These are phyloP conservation scores for Trichosurus vulpecula DNA, from an alignment of 2,797 vertebrate species.

Conservation along the genomic window DNA sequence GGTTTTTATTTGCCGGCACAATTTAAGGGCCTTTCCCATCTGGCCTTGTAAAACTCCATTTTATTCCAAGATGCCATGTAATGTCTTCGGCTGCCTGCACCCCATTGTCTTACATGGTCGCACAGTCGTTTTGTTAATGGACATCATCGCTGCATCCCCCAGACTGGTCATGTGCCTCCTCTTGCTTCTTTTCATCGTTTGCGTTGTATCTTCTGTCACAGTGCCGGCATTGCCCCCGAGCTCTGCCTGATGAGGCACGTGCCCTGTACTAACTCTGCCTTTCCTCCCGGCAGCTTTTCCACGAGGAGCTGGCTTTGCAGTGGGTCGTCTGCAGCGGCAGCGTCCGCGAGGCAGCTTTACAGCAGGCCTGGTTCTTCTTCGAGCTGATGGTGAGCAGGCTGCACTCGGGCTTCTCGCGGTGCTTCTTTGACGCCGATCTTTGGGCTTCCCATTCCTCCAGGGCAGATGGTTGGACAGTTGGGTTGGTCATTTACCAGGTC, in stretches of 20 bases:
- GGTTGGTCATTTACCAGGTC: background rate
- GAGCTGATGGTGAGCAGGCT: slow-evolving; percentile 95
- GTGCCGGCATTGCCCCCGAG: slow-evolving; percentile 77
- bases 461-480: background rate
- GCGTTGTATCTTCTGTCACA: slow-evolving; percentile 80
- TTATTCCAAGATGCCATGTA: slow-evolving; percentile 77
- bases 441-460: background rate
- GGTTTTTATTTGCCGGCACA: slow-evolving; percentile 71
- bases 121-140: slow-evolving; percentile 83
- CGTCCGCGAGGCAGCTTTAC: slow-evolving; percentile 95
- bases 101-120: slow-evolving; percentile 78
- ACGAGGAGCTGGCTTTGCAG: slow-evolving; percentile 97
- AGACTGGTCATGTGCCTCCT: slow-evolving; percentile 79
- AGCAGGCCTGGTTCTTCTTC: slow-evolving; percentile 99
- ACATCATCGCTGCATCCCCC: slow-evolving; percentile 77
- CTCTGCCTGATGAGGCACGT: slow-evolving; percentile 70
- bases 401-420: background rate
- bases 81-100: slow-evolving; percentile 74
- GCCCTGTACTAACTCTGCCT: slow-evolving; percentile 72
- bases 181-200: slow-evolving; percentile 86
- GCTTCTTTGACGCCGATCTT: background rate
- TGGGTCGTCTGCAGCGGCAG: slow-evolving; percentile 99
- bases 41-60: slow-evolving; percentile 77
- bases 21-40: slow-evolving; percentile 64
- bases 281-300: slow-evolving; percentile 92